Evolutionary conservation across 1,140 invertebrate genomes (phyloP).

Genomic region (Hermatobates lingyangjiaoensis): DNA sequence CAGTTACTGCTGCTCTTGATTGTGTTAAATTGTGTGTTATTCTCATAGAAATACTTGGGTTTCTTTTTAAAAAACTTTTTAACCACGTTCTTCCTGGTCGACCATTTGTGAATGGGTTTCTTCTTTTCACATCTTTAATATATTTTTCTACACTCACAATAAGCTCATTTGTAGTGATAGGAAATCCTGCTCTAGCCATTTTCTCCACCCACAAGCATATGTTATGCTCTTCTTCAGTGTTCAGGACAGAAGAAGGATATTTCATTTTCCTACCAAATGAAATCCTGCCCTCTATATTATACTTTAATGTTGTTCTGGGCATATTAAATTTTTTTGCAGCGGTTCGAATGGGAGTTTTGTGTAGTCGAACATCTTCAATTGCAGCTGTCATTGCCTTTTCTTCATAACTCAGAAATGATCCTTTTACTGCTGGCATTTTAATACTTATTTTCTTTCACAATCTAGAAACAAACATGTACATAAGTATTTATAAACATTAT

Average conservation of each 20-base stretch:
- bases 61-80: background rate
- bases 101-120: background rate
- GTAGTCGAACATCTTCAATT: background rate
- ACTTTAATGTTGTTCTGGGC: background rate
- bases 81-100: background rate
- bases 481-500: background rate
- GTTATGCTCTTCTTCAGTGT: background rate
- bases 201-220: background rate
- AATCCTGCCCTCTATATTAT: background rate
- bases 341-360: background rate
- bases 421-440: background rate
- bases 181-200: background rate
- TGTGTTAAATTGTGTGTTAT: constrained; percentile 18
- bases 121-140: background rate
- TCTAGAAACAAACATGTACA: background rate
- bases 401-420: background rate
- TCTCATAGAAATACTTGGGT: constrained; percentile 12
- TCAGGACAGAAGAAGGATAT: background rate
- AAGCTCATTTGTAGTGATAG: background rate
- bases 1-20: constrained; percentile 15
- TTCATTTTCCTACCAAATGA: background rate
- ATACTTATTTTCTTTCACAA: background rate
- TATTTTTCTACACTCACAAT: background rate
- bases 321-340: background rate
- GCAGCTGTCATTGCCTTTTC: background rate